phyloP scores from a whole-genome alignment of 2,113 vertebrate species.

The Hippocampus abdominalis region DNA sequence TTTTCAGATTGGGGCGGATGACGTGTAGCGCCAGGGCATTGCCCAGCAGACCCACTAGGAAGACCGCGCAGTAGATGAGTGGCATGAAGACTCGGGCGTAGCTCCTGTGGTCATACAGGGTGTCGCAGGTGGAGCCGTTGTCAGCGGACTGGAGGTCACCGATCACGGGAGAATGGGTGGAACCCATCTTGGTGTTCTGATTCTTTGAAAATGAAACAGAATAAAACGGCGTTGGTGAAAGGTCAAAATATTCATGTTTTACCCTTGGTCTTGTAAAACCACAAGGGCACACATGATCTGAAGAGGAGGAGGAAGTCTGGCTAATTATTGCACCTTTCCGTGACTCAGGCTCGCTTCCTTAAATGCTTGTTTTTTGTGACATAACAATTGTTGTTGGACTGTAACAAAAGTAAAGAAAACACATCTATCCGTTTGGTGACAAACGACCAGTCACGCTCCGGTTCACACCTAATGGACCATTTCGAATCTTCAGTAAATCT shows the following conservation, averaged over 20 bases:
- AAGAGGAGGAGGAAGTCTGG: not conserved
- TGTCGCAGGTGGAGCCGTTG: conserved; percentile 49
- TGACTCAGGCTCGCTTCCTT: not conserved
- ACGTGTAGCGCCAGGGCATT: conserved; percentile 85
- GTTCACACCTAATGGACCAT: too few relatives aligned
- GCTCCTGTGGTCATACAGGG: conserved; percentile 80
- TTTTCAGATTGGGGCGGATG: conserved; percentile 87
- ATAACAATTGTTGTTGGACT: not conserved
- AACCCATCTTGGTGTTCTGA: conserved; percentile 17
- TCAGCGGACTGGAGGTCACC: not conserved
- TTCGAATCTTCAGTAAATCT: not conserved
- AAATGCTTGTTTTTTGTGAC: not conserved
- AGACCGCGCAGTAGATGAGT: conserved; percentile 79
- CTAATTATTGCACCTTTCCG: not conserved
- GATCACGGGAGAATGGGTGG: not conserved
- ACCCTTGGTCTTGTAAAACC: conserved; percentile 1
- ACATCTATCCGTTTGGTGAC: too few relatives aligned
- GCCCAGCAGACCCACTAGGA: conserved; percentile 81
- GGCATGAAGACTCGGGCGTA: conserved; percentile 81
- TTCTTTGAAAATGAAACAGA: conserved; percentile 1
- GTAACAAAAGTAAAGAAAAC: not conserved
- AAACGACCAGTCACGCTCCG: too few relatives aligned
- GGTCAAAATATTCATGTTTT: not conserved
- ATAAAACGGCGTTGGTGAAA: not conserved
- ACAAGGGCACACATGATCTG: not conserved